Evolutionary conservation across 2,113 vertebrate species (phyloP), one percentile per base, ranked within the genome.

Genomic region (Todiramphus saurophagus): DNA sequence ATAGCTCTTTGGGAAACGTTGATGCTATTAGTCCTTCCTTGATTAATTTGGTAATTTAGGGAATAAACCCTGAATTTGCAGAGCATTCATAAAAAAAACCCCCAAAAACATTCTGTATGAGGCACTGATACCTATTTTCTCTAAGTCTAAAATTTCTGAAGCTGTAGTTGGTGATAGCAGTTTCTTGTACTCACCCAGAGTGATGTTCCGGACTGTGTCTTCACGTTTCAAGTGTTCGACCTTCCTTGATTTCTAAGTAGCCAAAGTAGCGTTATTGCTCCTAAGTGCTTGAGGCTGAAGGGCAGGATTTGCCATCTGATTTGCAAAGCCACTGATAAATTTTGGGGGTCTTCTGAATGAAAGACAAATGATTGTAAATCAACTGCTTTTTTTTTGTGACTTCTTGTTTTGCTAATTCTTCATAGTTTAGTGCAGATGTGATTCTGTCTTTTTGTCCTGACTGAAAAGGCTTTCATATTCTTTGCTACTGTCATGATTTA

Each of bases 181-280:
- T 68, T 86, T 75, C 73, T 87, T 30, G 6, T 39, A 11, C 10
- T 62, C 31, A 41, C 1, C 15, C 13, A 23, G 64, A 48, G n/a
- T 50, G 25, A 51, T 23, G 23, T 8, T 87, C 14, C 37, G 50
- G 30, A 74, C 10, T 2, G 11, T 48, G 31, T 63, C 76, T 88
- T 83, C 51, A 53, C 21, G n/a, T 41, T 68, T n/a, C 31, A 23
- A 53, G 50, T 1, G 0, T 37, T 37, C 74, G 50, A 51, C 41
- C 37, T 83, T 66, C 63, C 24, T 19, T 70, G 59, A 48, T 58
- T 83, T 50, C 30, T 27, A 77, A 60, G 14, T 8, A 64, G 62
- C 62, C 0, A 0, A 46, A 37, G 27, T 14, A 83, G 30, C 0
- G 0, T 44, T 63, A 55, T 44, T 81, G 46, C 18, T 88, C 19